Conservation (phyloP, 2,797 vertebrate species). For the Lepus oiostolus region DNA sequence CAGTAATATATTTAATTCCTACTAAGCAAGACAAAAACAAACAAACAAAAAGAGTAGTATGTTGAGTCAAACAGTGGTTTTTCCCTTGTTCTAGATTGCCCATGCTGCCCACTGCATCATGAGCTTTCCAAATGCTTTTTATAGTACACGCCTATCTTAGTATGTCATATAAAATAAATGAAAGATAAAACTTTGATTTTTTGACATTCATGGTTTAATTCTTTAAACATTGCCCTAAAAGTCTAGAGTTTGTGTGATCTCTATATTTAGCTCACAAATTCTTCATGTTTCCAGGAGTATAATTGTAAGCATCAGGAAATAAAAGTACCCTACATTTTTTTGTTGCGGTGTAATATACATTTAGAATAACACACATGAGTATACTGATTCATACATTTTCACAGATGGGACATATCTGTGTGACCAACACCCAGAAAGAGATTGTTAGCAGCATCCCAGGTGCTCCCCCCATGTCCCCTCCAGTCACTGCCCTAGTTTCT, state of each 20-base stretch:
- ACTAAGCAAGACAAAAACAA: too few relatives aligned
- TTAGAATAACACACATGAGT: neutral
- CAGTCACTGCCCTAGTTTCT: conserved; percentile 13
- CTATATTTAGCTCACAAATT: neutral
- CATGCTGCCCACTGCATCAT: neutral
- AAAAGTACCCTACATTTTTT: neutral
- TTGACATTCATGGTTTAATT: conserved; percentile 17
- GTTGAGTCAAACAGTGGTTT: conserved; percentile 6
- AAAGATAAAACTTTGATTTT: neutral
- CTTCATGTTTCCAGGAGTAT: neutral
- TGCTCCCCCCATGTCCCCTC: neutral
- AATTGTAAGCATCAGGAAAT: conserved; percentile 31
- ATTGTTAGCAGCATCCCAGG: neutral
- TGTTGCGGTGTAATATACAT: neutral
- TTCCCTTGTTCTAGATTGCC: conserved; percentile 46
- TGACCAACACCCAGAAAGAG: neutral
- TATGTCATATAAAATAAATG: neutral
- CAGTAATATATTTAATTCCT: too few relatives aligned
- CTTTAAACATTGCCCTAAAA: neutral
- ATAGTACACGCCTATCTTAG: neutral
- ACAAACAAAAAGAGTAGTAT: neutral
- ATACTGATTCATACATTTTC: conserved; percentile 15
- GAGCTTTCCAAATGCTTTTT: neutral
- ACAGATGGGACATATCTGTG: neutral
- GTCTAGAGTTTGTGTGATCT: conserved; percentile 1